phyloP scores from a whole-genome alignment of 1,140 invertebrate species.

The Drosophila insularis region DNA sequence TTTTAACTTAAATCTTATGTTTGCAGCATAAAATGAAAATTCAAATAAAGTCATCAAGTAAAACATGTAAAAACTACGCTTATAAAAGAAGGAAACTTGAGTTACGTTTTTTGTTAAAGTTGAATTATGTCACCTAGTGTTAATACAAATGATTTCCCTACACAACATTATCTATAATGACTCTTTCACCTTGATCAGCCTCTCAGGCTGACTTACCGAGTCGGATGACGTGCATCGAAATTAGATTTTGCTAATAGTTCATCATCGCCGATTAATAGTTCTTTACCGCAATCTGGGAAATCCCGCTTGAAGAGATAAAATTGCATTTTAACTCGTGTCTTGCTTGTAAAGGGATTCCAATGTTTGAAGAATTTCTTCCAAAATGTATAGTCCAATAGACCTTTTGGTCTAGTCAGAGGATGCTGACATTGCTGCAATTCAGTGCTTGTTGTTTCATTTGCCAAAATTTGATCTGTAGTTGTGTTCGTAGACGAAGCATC shows the following conservation, averaged over 20 bases:
- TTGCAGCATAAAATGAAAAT: too few relatives aligned
- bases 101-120: neutral
- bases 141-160: neutral
- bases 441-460: constrained; percentile 5
- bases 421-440: constrained; percentile 53
- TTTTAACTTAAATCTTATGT: too few relatives aligned
- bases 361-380: constrained; percentile 77
- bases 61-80: too few relatives aligned
- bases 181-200: constrained; percentile 3
- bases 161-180: neutral
- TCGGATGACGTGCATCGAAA: constrained; percentile 75
- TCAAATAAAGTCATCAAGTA: too few relatives aligned
- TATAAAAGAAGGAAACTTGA: neutral
- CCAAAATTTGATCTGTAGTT: constrained; percentile 11
- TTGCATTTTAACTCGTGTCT: constrained; percentile 67
- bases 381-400: constrained; percentile 66
- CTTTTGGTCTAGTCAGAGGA: constrained; percentile 53
- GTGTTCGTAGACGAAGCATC: neutral
- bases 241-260: constrained; percentile 62
- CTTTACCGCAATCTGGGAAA: constrained; percentile 73
- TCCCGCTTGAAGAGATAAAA: constrained; percentile 75
- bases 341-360: constrained; percentile 64
- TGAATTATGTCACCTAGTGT: neutral
- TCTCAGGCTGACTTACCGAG: constrained; percentile 48
- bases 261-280: constrained; percentile 61